phyloP scores from a whole-genome alignment of 1,140 invertebrate genomes.

The Latrodectus geometricus region DNA sequence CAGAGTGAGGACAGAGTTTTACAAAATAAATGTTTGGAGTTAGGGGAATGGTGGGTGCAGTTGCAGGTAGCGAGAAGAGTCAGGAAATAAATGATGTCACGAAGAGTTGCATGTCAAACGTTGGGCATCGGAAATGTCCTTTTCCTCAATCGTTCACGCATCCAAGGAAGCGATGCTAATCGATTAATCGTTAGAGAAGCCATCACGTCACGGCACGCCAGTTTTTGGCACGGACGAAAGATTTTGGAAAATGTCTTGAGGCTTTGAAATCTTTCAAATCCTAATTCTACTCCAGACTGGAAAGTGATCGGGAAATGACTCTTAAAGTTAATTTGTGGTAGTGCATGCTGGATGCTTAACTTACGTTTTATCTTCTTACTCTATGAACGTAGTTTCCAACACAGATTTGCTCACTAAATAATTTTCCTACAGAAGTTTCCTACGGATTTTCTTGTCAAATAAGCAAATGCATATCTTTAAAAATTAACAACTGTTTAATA shows the following conservation, averaged over 20 bases:
- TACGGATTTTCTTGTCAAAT: too few species aligned
- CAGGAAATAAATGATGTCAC: slow-evolving; percentile 49
- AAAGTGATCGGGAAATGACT: too few species aligned
- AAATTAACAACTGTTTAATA: too few species aligned
- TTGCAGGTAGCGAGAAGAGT: background rate
- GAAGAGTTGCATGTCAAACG: slow-evolving; percentile 38
- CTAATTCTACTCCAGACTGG: background rate
- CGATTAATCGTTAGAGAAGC: slow-evolving; percentile 53
- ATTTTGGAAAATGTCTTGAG: slow-evolving; percentile 36
- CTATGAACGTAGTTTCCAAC: too few species aligned
- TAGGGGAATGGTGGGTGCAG: background rate
- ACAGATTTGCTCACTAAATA: too few species aligned
- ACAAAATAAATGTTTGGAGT: too few species aligned
- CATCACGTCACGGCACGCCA: slow-evolving; percentile 42
- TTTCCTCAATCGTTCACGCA: slow-evolving; percentile 56
- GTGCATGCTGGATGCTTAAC: too few species aligned
- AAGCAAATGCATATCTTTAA: too few species aligned
- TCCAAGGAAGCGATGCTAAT: slow-evolving; percentile 48
- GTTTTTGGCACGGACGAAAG: slow-evolving; percentile 45
- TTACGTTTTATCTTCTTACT: too few species aligned
- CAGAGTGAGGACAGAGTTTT: too few species aligned
- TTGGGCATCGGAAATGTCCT: slow-evolving; percentile 49
- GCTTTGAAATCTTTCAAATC: background rate
- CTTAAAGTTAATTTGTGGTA: too few species aligned
- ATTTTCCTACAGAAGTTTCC: too few species aligned